These are phyloP conservation scores for Ochropacha duplaris DNA, from an alignment of 2,888 invertebrate genomes.

Conservation along the genomic window DNA sequence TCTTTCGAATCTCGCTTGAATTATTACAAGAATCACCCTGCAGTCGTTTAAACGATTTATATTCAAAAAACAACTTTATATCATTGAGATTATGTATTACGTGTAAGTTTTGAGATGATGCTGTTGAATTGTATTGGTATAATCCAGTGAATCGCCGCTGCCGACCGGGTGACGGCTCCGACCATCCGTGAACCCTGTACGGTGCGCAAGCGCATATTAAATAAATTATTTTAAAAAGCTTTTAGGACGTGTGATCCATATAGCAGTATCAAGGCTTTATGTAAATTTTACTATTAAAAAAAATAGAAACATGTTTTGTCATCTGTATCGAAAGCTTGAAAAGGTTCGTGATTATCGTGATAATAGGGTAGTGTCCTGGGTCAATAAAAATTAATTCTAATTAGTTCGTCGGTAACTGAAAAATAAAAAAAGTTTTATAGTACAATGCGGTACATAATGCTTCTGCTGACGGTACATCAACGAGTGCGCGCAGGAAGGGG, in stretches of 20 bases:
- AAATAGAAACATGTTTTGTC: too few species aligned
- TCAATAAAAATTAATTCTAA: too few species aligned
- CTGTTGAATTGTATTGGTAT: constrained; percentile 38
- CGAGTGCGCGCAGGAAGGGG: constrained; percentile 69
- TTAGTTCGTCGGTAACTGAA: too few species aligned
- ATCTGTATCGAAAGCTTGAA: too few species aligned
- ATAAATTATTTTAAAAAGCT: too few species aligned
- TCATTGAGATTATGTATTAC: constrained; percentile 15
- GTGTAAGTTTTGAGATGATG: constrained; percentile 13
- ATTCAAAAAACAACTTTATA: constrained; percentile 22
- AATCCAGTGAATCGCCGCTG: constrained; percentile 56
- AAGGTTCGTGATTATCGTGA: too few species aligned
- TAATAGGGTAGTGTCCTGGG: too few species aligned
- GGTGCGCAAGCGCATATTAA: constrained; percentile 54
- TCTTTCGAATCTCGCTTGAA: constrained; percentile 52
- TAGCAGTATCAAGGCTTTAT: not conserved
- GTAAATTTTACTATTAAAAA: too few species aligned
- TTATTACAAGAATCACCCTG: constrained; percentile 20
- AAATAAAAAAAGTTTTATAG: not conserved
- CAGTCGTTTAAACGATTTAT: constrained; percentile 2
- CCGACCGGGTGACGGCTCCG: constrained; percentile 61
- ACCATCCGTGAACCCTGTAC: constrained; percentile 67
- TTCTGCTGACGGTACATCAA: constrained; percentile 37
- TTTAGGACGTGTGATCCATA: too few species aligned
- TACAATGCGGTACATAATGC: not conserved